Base-by-base conservation (phyloP, 37 sponge, comb jelly and placozoan species). In the Aphrocallistes beatrix region DNA sequence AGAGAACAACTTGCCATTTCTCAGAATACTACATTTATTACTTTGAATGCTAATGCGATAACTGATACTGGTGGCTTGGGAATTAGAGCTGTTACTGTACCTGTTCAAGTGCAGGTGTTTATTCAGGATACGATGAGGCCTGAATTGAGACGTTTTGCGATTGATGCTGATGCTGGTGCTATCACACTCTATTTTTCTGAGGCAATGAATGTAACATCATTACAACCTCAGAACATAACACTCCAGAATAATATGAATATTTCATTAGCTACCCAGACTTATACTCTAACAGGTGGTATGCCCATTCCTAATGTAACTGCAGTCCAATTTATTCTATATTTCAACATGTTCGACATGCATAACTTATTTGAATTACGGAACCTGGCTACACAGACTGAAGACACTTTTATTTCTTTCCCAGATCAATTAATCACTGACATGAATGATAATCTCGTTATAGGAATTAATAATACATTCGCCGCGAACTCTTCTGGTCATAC, bases 131-230 rank as follows among this genome's bases (percentile, higher is more conserved):
- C 84, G 19, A 91, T 88, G 28, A 23, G 81, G 84, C 96, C 96
- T 17, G 19, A 81, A 25, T 51, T 95, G 47, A 86, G 48, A 36
- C 88, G 88, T 19, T 95, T 95, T 87, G 91, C 91, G 36, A 88
- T 95, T 34, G 83, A 95, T 50, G 60, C 91, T 1, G 86, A 86
- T 38, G 81, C 42, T 42, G 91, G 89, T 23, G 36, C 82, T 1
- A 51, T 95, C 16, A 85, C 51, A 10, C 89, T 95, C 34, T 91
- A 93, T 3, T 93, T 95, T 90, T 82, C 90, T 13, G 96, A 95
- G 51, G 93, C 93, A 10, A 82, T 95, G 51, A 87, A 91, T 86
- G 85, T 82, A 1, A 39, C 87, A 17, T 90, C 96, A 48, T 37
- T 95, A 39, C 37, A 88, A 48, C 87, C 88, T 37, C 37, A 87